Evolutionary conservation across 1,140 invertebrate species (phyloP).

Genomic region (Ceratina japonica): DNA sequence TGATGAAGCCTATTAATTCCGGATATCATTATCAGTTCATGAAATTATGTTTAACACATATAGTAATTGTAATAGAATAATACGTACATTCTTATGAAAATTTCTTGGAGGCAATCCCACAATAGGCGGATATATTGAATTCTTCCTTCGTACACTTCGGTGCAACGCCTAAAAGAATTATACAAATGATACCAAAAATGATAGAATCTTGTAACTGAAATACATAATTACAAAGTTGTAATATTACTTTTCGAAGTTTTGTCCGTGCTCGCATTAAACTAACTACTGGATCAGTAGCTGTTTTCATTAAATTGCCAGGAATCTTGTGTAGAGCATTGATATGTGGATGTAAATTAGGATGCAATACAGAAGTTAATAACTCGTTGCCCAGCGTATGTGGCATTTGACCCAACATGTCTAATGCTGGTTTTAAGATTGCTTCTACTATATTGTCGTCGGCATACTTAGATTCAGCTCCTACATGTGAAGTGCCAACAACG

Average conservation of each 20-base stretch:
- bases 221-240: background rate
- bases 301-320: conserved; percentile 7
- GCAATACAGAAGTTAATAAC: conserved; percentile 24
- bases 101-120: background rate
- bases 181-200: background rate
- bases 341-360: conserved; percentile 28
- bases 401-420: background rate
- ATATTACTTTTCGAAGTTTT: background rate
- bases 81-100: conserved; percentile 1
- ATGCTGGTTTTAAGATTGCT: background rate
- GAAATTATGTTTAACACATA: background rate
- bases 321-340: conserved; percentile 7
- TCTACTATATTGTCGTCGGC: too few species aligned
- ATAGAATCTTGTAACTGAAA: background rate
- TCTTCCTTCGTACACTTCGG: background rate
- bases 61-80: background rate
- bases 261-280: background rate
- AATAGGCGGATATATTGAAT: background rate
- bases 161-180: conserved; percentile 12
- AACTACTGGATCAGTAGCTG: background rate
- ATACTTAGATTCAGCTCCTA: background rate
- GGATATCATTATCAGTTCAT: background rate
- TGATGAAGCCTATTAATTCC: conserved; percentile 3
- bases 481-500: conserved; percentile 7
- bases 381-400: background rate